Percentiles rank a stretch among this genome's conserved stretches.
phyloP scores from a whole-genome alignment of 2,797 vertebrate genomes.

The Megaceryle alcyon region DNA sequence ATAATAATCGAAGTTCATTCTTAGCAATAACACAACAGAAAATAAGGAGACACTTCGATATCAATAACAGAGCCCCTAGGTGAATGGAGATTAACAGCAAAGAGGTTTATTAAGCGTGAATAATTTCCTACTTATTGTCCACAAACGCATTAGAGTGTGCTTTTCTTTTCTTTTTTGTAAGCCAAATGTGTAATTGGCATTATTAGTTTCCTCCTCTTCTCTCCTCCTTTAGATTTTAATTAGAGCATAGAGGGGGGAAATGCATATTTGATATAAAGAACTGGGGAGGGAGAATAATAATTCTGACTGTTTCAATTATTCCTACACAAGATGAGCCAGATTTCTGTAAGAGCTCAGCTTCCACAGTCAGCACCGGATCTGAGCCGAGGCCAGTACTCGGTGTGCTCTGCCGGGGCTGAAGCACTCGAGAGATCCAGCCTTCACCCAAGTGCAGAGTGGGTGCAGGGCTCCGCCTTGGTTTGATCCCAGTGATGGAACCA shows the following conservation, averaged over 20 bases:
- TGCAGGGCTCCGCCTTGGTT: not conserved
- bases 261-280: not conserved
- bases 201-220: conserved; percentile 54
- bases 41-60: conserved; percentile 54
- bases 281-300: not conserved
- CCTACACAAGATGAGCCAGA: conserved; percentile 8
- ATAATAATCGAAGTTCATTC: conserved; percentile 9
- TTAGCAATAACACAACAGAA: conserved; percentile 52
- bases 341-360: not conserved
- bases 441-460: not conserved
- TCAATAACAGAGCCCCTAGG: conserved; percentile 34
- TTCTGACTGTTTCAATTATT: conserved; percentile 34
- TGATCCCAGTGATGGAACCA: not conserved
- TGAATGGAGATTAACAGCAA: conserved; percentile 57
- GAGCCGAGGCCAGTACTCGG: not conserved
- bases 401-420: not conserved
- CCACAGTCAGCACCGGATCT: not conserved
- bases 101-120: conserved; percentile 63
- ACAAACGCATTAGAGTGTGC: conserved; percentile 23
- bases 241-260: conserved; percentile 19
- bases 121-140: conserved; percentile 66
- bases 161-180: conserved; percentile 21
- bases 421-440: not conserved
- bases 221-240: conserved; percentile 54
- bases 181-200: conserved; percentile 59